Percentiles rank a stretch among this genome's conserved stretches.
Evolutionary conservation across 2,888 invertebrate species (phyloP).

Genomic region (Pterobdella sp.): DNA sequence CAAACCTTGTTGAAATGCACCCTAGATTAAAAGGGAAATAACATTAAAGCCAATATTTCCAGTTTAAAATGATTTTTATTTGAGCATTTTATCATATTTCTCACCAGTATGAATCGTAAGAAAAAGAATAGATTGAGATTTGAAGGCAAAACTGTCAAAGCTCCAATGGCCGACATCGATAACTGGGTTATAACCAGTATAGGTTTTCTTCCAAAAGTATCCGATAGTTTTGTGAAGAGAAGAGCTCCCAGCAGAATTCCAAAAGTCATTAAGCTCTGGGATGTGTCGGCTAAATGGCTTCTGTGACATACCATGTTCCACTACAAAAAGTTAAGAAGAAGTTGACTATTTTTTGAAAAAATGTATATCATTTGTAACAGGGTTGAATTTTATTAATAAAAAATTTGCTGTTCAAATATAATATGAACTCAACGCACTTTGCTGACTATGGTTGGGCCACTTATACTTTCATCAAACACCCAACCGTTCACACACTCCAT

Average conservation of each 20-base stretch:
- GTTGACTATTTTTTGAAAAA: no score
- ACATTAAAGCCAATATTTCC: no score
- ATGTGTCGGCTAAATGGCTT: slow-evolving; percentile 41
- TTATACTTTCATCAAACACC: slow-evolving; percentile 32
- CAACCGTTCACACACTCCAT: slow-evolving; percentile 33
- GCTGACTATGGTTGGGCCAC: slow-evolving; percentile 34
- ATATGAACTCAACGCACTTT: slow-evolving; percentile 28
- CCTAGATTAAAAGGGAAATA: slow-evolving; percentile 29
- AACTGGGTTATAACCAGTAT: slow-evolving; percentile 37
- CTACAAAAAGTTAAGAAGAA: no score
- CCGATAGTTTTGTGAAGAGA: slow-evolving; percentile 41
- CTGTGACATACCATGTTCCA: slow-evolving; percentile 42
- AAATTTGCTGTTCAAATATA: not conserved
- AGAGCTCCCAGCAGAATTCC: slow-evolving; percentile 44
- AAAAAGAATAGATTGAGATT: slow-evolving; percentile 38
- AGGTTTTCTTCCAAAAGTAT: slow-evolving; percentile 41
- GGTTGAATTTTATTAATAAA: no score
- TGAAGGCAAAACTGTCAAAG: slow-evolving; percentile 37
- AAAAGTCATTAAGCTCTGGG: slow-evolving; percentile 42
- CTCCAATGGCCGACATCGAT: slow-evolving; percentile 31
- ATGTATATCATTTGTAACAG: no score
- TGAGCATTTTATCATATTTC: slow-evolving; percentile 31
- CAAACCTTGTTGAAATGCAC: slow-evolving; percentile 36
- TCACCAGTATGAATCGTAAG: slow-evolving; percentile 37
- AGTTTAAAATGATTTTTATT: not conserved